phyloP scores from a whole-genome alignment of 2,797 vertebrate genomes.

The Choloepus didactylus region DNA sequence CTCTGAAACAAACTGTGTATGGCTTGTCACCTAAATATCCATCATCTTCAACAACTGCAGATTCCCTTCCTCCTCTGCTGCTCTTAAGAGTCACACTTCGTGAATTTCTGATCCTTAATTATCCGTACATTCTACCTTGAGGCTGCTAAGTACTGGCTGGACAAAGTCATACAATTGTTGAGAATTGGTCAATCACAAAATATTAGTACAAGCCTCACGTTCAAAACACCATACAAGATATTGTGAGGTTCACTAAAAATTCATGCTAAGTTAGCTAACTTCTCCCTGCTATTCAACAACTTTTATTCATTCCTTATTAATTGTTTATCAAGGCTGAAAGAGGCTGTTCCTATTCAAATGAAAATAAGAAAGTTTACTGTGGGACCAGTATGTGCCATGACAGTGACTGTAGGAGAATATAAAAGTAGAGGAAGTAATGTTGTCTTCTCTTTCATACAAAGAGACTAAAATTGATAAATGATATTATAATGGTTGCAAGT shows the following conservation, averaged over 20 bases:
- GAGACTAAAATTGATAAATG: no score
- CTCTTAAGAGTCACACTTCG: no score
- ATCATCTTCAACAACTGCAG: no score
- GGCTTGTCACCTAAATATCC: no score
- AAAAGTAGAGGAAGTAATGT: neutral
- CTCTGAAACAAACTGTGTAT: no score
- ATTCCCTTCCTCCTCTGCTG: no score
- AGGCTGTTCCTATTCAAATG: neutral
- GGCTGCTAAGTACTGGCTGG: neutral
- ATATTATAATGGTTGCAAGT: no score
- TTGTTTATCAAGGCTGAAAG: neutral
- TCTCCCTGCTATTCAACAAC: neutral
- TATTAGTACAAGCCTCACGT: neutral
- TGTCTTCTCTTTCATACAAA: no score
- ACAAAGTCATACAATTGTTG: neutral
- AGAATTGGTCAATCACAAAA: neutral
- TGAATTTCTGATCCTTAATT: neutral
- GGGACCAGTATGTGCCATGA: neutral
- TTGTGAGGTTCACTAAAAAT: no score
- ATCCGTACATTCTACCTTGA: neutral
- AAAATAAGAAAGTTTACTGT: neutral
- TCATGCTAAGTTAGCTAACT: neutral
- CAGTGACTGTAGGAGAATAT: neutral
- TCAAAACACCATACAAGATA: neutral
- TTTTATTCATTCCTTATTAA: neutral